Evolutionary conservation across 2,888 invertebrate species (phyloP), one percentile per base, ranked within the genome.

Genomic region (Buathra laborator): DNA sequence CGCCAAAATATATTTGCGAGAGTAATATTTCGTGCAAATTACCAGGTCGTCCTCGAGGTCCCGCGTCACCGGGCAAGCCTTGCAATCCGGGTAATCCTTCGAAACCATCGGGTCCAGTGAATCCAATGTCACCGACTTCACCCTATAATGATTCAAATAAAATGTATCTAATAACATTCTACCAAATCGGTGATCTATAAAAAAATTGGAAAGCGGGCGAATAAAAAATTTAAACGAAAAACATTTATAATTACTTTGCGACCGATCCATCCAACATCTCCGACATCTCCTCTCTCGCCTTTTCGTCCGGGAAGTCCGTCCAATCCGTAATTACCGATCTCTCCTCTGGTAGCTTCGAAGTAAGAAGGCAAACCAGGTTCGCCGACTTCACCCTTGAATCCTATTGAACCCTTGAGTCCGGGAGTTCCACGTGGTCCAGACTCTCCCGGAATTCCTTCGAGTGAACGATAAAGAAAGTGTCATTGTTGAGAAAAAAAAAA

Each of bases 321-420:
- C 48, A 94, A 92, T 14, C 97, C 96, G 10, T 93, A 91, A 56
- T 94, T 94, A 72, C 96, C 96, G 44, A 88, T 88, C 66, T 95
- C 95, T 53, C 96, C 96, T 87, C 93, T 94, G 0, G 92, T 92
- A 1, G 93, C 94, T 12, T 86, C 84, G 2, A 85, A 89, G 66
- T 89, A 93, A 1, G 91, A 90, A 6, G 92, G 91, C 29, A 91
- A 89, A 4, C 95, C 95, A 7, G 94, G 93, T 70, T 94, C 94
- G 62, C 96, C 96, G 62, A 89, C 89, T 44, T 90, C 88, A 80
- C 97, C 98, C 85, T 96, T 95, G 0, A 92, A 90, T 56, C 98
- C 98, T 29, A 94, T 94, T 59, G 91, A 89, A 72, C 98, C 98
- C 0, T 93, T 94, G 37, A 94, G 92, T 87, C 96, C 96, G 82